A percentile compares a stretch with the other conserved stretches of the same genome.
Evolutionary conservation across 2,113 vertebrate species (phyloP).

Genomic region (Serinus canaria): DNA sequence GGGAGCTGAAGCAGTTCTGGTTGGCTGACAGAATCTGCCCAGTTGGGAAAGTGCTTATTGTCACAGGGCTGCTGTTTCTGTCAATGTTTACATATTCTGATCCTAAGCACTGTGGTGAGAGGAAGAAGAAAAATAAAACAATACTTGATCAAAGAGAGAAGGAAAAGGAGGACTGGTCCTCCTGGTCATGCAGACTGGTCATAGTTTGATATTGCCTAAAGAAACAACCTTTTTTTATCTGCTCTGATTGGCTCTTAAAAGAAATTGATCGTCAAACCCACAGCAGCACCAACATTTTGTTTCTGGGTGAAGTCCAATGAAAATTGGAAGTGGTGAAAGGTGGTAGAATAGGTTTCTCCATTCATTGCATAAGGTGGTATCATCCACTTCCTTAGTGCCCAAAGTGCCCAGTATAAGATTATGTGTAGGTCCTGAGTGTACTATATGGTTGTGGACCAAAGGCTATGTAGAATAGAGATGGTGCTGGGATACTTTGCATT

Average conservation of each 20-base stretch:
- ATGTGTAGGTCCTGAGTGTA: slow-evolving; percentile 19
- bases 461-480: slow-evolving; percentile 8
- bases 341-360: slow-evolving; percentile 62
- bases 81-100: slow-evolving; percentile 86
- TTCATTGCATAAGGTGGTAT: slow-evolving; percentile 53
- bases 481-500: slow-evolving; percentile 32
- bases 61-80: slow-evolving; percentile 82
- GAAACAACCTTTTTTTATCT: slow-evolving; percentile 61
- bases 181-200: slow-evolving; percentile 68
- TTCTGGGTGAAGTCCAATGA: slow-evolving; percentile 14
- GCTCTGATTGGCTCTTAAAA: slow-evolving; percentile 72
- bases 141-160: slow-evolving; percentile 81
- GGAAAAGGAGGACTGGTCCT: slow-evolving; percentile 76
- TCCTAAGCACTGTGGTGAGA: slow-evolving; percentile 86
- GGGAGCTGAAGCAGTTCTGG: slow-evolving; percentile 70
- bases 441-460: slow-evolving; percentile 22
- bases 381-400: not conserved
- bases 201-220: slow-evolving; percentile 68
- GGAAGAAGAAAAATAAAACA: slow-evolving; percentile 72
- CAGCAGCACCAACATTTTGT: slow-evolving; percentile 73
- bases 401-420: not conserved
- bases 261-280: slow-evolving; percentile 81
- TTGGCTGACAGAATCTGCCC: slow-evolving; percentile 74
- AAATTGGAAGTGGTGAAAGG: slow-evolving; percentile 38
- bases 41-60: slow-evolving; percentile 77